These are phyloP conservation scores for Tetrax tetrax DNA, from an alignment of 2,113 vertebrate species.

Conservation along the genomic window DNA sequence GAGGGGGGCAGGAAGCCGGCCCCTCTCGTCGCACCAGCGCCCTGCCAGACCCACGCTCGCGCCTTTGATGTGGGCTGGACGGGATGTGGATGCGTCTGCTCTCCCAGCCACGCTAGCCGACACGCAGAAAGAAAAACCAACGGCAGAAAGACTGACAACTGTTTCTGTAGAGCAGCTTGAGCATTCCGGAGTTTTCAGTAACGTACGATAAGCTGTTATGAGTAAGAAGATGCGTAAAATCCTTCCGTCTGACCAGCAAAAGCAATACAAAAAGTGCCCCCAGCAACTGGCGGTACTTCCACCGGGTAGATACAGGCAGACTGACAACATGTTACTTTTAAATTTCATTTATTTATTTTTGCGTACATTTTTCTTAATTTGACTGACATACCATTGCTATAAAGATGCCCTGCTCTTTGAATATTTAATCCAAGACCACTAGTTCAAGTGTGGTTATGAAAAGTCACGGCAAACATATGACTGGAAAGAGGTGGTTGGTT, in stretches of 20 bases:
- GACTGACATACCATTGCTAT: slow-evolving; percentile 62
- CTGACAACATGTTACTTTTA: neutral
- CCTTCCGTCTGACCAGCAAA: neutral
- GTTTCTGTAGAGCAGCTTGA: neutral
- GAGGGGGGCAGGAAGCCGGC: neutral
- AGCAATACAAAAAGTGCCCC: neutral
- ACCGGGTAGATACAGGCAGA: neutral
- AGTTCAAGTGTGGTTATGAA: slow-evolving; percentile 64
- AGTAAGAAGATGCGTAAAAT: neutral
- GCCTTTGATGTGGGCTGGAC: slow-evolving; percentile 55
- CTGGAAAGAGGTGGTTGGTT: slow-evolving; percentile 59
- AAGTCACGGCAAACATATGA: slow-evolving; percentile 69
- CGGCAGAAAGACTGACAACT: neutral
- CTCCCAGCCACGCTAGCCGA: neutral
- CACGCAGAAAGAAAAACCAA: neutral
- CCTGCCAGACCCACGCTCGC: neutral
- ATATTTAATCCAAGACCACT: slow-evolving; percentile 47
- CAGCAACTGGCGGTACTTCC: neutral
- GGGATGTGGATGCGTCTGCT: slow-evolving; percentile 46
- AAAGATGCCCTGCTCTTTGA: slow-evolving; percentile 63
- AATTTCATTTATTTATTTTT: slow-evolving; percentile 72
- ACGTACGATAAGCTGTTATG: neutral
- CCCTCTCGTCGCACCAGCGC: neutral
- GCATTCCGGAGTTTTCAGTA: neutral
- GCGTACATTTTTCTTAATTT: slow-evolving; percentile 69